A percentile compares a stretch with the other conserved stretches of the same genome.
phyloP scores from a whole-genome alignment of 2,888 invertebrate genomes.

The Agrotis clavis region DNA sequence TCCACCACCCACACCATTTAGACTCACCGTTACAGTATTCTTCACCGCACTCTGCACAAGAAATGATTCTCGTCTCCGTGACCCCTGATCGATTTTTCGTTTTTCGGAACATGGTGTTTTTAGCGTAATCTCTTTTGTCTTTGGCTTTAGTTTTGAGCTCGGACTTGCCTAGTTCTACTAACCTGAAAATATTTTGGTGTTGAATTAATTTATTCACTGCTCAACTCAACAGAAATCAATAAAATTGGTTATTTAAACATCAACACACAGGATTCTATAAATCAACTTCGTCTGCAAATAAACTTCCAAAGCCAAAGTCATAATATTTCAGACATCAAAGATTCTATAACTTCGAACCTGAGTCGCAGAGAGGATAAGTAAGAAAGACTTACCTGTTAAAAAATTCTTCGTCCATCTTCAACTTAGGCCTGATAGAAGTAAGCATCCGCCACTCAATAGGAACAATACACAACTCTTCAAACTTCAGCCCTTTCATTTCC shows the following conservation, averaged over 20 bases:
- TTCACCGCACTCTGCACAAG: constrained; percentile 95
- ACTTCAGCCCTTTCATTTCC: constrained; percentile 94
- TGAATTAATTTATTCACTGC: neutral
- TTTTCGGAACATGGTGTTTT: constrained; percentile 93
- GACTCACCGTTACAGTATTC: constrained; percentile 95
- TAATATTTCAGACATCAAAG: too few species aligned
- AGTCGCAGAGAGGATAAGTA: neutral
- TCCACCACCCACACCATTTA: neutral
- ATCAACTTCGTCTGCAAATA: neutral
- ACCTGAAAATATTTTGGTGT: constrained; percentile 80
- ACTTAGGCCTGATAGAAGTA: constrained; percentile 96
- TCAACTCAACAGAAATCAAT: neutral
- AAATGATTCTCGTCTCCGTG: constrained; percentile 94
- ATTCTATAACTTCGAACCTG: neutral
- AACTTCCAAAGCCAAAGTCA: neutral
- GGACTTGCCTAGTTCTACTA: constrained; percentile 95
- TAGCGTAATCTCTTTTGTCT: constrained; percentile 93
- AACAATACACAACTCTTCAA: constrained; percentile 95
- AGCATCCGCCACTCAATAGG: constrained; percentile 98
- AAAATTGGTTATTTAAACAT: neutral
- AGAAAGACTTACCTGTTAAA: constrained; percentile 93
- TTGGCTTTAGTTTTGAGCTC: constrained; percentile 93
- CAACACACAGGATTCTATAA: neutral
- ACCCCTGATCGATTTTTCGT: constrained; percentile 96
- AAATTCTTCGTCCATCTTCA: constrained; percentile 96